Evolutionary conservation across 2,888 invertebrate genomes (phyloP).

Genomic region (Teleiodes luculella): DNA sequence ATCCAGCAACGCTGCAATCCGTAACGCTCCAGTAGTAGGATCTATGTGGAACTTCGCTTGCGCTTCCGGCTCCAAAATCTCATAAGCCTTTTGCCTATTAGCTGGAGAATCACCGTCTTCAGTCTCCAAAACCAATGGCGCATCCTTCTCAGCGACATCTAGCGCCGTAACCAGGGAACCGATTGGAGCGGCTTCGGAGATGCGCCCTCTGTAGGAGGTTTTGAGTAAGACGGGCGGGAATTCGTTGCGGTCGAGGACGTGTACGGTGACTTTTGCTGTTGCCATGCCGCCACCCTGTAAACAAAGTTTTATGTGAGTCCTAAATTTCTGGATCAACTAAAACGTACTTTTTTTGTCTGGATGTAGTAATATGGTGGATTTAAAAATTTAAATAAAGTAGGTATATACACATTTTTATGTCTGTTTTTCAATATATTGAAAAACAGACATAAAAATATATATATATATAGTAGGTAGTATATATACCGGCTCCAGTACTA

Average conservation of each 20-base stretch:
- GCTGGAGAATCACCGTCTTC: conserved; percentile 91
- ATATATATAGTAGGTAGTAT: no score
- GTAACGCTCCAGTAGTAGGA: conserved; percentile 91
- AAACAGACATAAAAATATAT: no score
- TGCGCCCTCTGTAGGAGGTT: conserved; percentile 82
- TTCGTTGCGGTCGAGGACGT: conserved; percentile 93
- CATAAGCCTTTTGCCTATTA: conserved; percentile 90
- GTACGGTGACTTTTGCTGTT: conserved; percentile 85
- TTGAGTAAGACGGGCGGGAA: conserved; percentile 86
- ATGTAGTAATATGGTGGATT: no score
- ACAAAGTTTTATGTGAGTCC: background rate
- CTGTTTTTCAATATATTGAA: no score
- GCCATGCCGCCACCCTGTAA: conserved; percentile 81
- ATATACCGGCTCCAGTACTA: no score
- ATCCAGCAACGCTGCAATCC: conserved; percentile 87
- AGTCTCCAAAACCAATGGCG: conserved; percentile 90
- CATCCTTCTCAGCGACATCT: conserved; percentile 24
- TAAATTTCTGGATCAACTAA: no score
- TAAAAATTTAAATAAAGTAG: no score
- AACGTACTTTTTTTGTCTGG: no score
- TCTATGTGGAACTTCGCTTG: conserved; percentile 90
- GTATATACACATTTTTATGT: no score
- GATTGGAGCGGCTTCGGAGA: conserved; percentile 87
- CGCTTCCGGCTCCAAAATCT: conserved; percentile 89
- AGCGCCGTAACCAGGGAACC: conserved; percentile 81